Conservation (phyloP, 92 coral and sea anemone species). For the Porites evermanni region DNA sequence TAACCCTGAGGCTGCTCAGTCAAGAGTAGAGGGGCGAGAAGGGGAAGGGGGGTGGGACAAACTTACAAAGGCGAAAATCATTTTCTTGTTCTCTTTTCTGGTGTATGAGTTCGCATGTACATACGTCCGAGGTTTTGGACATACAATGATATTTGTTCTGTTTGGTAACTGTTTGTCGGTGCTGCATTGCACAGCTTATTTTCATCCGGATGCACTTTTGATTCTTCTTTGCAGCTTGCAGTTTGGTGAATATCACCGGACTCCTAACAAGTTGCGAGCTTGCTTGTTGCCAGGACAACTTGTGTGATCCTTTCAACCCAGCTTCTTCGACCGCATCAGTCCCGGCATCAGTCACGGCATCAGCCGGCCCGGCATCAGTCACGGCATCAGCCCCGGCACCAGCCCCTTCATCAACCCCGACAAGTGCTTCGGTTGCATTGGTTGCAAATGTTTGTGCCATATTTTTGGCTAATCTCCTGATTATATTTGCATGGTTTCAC, state of each 20-base stretch:
- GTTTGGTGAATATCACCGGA: slow-evolving; percentile 24
- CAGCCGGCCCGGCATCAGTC: too few species aligned
- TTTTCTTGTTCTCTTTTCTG: too few species aligned
- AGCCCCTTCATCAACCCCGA: not conserved
- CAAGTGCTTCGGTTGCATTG: not conserved
- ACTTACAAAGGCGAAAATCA: too few species aligned
- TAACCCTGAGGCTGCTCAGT: too few species aligned
- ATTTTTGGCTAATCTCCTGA: not conserved
- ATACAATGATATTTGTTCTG: too few species aligned
- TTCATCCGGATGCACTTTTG: not conserved
- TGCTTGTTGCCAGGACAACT: slow-evolving; percentile 46
- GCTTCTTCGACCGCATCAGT: too few species aligned
- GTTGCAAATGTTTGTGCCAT: not conserved
- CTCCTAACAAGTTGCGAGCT: slow-evolving; percentile 32
- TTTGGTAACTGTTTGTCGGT: not conserved
- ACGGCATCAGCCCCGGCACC: too few species aligned
- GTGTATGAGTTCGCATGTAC: too few species aligned
- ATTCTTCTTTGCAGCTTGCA: slow-evolving; percentile 3
- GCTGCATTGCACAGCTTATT: not conserved
- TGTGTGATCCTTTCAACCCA: slow-evolving; percentile 25
- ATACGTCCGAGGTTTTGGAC: too few species aligned
- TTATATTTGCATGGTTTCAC: not conserved
- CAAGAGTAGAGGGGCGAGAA: too few species aligned
- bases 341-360: too few species aligned
- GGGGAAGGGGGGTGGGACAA: too few species aligned